phyloP scores from a whole-genome alignment of 2,113 vertebrate species.

The Gymnarchus niloticus region DNA sequence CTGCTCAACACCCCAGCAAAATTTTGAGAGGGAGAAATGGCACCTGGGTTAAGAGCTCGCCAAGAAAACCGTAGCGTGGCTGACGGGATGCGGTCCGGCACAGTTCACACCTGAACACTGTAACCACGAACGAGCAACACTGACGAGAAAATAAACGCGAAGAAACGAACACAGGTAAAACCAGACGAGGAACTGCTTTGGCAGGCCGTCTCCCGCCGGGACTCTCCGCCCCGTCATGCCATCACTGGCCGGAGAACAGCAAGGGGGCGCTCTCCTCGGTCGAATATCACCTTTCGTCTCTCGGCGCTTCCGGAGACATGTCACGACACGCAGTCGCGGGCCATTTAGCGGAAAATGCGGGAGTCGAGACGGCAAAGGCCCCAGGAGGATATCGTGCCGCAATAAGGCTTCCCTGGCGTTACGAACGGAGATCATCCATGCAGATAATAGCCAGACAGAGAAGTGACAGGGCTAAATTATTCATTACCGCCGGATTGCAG shows the following conservation, averaged over 20 bases:
- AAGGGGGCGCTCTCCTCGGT: neutral
- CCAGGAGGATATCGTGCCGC: neutral
- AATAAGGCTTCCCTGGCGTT: neutral
- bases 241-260: neutral
- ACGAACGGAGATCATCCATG: slow-evolving; percentile 4
- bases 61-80: neutral
- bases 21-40: neutral
- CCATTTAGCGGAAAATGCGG: neutral
- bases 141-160: neutral
- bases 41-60: neutral
- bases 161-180: neutral
- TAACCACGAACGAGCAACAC: neutral
- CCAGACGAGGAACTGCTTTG: neutral
- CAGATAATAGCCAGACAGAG: slow-evolving; percentile 14
- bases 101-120: neutral
- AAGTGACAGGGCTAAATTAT: slow-evolving; percentile 16
- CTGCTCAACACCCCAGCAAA: neutral
- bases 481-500: neutral
- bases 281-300: slow-evolving; percentile 3
- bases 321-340: neutral
- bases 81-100: neutral
- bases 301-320: neutral
- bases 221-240: neutral
- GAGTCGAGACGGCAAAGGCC: neutral
- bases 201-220: neutral